These are phyloP conservation scores for Lasius fuliginosus DNA, from an alignment of 2,888 invertebrate species.

Conservation along the genomic window DNA sequence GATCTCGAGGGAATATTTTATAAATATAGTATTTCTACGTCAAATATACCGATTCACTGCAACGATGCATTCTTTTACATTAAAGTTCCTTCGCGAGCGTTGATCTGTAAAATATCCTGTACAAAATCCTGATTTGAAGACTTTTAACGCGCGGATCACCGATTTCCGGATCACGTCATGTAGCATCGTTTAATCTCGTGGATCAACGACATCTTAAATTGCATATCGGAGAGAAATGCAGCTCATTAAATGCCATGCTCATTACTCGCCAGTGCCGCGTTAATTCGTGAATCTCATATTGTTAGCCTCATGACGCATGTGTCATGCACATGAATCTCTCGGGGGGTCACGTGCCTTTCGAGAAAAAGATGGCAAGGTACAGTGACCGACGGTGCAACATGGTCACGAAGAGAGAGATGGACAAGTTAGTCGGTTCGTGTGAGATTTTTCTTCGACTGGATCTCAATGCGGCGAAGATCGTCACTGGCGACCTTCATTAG, in stretches of 20 bases:
- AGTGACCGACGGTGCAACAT: not conserved
- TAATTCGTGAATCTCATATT: conserved; percentile 52
- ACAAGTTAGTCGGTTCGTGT: conserved; percentile 48
- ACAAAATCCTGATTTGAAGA: not conserved
- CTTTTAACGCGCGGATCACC: not conserved
- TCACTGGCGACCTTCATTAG: conserved; percentile 76
- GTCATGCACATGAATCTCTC: conserved; percentile 21
- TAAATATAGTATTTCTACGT: not conserved
- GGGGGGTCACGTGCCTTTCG: conserved; percentile 32
- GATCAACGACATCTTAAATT: conserved; percentile 40
- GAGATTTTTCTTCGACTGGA: conserved; percentile 58
- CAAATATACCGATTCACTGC: not conserved
- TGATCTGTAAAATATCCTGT: conserved; percentile 8
- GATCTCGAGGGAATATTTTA: not conserved
- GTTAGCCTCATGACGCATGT: conserved; percentile 33
- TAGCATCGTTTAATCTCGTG: not conserved
- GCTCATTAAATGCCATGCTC: conserved; percentile 43
- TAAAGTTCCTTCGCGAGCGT: not conserved
- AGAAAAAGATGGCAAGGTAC: conserved; percentile 17
- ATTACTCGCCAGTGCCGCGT: conserved; percentile 31
- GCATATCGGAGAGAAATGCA: conserved; percentile 25
- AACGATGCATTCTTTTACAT: not conserved
- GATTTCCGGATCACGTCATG: not conserved
- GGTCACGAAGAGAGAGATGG: conserved; percentile 31
- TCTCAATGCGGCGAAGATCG: conserved; percentile 63